These are phyloP conservation scores for Opisthocomus hoazin DNA, from an alignment of 2,113 vertebrate genomes.

Conservation along the genomic window DNA sequence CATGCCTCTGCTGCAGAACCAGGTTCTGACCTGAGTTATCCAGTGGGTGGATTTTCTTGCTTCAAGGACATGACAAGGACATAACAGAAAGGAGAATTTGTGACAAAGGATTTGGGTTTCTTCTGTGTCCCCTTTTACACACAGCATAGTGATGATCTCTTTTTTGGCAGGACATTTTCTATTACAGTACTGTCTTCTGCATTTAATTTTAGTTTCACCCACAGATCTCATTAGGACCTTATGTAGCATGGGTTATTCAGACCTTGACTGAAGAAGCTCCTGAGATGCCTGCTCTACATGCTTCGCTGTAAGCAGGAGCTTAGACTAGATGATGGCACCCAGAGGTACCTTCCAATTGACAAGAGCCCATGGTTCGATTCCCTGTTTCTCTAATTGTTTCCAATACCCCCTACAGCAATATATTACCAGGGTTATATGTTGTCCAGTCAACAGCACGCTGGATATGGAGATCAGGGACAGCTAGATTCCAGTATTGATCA, in stretches of 20 bases:
- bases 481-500: neutral
- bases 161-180: neutral
- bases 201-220: neutral
- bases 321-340: neutral
- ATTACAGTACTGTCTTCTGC: neutral
- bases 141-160: rapidly evolving
- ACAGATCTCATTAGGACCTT: neutral
- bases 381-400: neutral
- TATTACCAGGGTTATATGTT: neutral
- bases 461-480: neutral
- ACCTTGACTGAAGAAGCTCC: neutral
- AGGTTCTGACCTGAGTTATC: neutral
- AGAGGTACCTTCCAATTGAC: neutral
- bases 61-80: neutral
- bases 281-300: neutral
- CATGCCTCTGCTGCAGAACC: neutral
- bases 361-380: neutral
- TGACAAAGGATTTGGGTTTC: neutral
- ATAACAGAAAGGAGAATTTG: neutral
- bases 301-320: neutral
- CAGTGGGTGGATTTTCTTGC: neutral
- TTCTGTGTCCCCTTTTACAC: neutral
- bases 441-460: neutral
- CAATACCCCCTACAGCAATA: neutral
- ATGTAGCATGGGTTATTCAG: neutral